Evolutionary conservation across 2,797 vertebrate species (phyloP).

Genomic region (Remorina albescens): DNA sequence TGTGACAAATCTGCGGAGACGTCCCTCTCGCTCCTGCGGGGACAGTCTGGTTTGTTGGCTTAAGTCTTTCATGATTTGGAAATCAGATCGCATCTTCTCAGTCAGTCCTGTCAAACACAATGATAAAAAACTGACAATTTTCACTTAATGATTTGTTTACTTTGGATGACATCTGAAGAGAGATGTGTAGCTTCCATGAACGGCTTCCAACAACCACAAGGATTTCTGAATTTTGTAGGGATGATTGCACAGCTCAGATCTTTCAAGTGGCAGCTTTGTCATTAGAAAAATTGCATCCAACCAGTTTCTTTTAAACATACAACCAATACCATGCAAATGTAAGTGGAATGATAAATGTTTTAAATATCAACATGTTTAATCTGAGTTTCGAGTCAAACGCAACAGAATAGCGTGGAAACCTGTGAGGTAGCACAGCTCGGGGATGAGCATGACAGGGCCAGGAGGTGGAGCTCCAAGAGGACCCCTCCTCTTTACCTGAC

Average conservation of each 20-base stretch:
- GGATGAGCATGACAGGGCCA: conserved; percentile 90
- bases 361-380: background rate
- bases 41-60: conserved; percentile 87
- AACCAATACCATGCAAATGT: background rate
- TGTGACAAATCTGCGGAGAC: conserved; percentile 86
- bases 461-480: conserved; percentile 74
- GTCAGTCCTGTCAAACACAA: conserved; percentile 87
- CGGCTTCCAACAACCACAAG: background rate
- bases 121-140: background rate
- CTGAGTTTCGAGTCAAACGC: background rate
- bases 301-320: no score
- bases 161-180: background rate
- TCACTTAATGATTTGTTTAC: background rate
- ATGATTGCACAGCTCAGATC: background rate
- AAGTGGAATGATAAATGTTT: background rate
- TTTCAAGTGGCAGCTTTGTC: background rate
- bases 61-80: conserved; percentile 93
- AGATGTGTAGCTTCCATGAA: no score
- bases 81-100: conserved; percentile 93
- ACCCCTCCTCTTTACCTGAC: conserved; percentile 84
- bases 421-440: conserved; percentile 95
- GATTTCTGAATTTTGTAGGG: background rate
- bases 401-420: conserved; percentile 73
- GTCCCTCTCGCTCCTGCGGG: conserved; percentile 88
- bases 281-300: no score